Percentiles rank a stretch among this genome's conserved stretches.
Evolutionary conservation across 1,140 invertebrate species (phyloP).

Genomic region (Cydia pomonella): DNA sequence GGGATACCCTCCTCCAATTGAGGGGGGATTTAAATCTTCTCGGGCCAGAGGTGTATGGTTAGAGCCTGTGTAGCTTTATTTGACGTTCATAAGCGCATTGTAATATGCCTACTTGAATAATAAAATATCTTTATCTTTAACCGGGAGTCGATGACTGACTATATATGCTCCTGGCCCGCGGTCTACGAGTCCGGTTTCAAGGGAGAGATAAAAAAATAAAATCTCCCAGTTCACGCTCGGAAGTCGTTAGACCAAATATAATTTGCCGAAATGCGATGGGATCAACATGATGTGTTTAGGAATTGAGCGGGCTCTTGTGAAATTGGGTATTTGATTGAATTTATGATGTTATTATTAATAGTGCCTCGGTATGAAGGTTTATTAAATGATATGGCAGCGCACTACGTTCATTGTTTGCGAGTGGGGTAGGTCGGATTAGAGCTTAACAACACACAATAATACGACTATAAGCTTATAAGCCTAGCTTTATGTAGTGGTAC

Average conservation of each 20-base stretch:
- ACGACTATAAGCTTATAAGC: neutral
- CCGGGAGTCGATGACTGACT: too few relatives aligned
- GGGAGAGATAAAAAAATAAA: neutral
- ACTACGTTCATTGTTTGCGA: neutral
- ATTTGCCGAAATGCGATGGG: neutral
- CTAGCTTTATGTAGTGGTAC: neutral
- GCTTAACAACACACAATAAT: neutral
- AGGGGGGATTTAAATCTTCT: too few relatives aligned
- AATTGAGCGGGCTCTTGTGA: neutral
- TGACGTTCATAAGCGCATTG: too few relatives aligned
- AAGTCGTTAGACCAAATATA: conserved; percentile 16
- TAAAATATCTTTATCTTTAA: too few relatives aligned
- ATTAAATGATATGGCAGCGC: neutral
- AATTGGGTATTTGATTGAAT: conserved; percentile 26
- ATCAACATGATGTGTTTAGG: conserved; percentile 4
- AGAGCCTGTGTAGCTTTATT: too few relatives aligned
- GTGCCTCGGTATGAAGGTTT: neutral
- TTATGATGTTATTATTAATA: neutral
- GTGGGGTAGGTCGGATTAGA: neutral
- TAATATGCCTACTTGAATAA: too few relatives aligned
- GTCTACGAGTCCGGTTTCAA: neutral
- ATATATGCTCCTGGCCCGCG: too few relatives aligned
- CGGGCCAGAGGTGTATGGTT: too few relatives aligned
- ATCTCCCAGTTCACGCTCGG: conserved; percentile 12
- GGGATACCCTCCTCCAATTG: too few relatives aligned